Conservation (phyloP, 2,113 vertebrate genomes). For the Cyprichromis sp. region DNA sequence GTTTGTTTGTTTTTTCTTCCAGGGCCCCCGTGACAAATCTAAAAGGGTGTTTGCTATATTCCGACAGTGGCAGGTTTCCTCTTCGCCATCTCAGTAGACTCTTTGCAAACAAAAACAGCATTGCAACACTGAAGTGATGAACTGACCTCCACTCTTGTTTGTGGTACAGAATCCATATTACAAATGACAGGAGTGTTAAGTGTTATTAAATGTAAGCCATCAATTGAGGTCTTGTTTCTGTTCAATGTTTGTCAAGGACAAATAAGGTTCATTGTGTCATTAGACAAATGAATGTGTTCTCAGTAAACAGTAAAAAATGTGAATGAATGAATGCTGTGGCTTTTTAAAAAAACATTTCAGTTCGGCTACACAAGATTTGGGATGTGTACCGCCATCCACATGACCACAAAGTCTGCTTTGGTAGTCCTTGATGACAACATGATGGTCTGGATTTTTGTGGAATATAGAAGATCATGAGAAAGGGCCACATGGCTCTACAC, state of each 20-base stretch:
- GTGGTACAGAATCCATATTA: slow-evolving; percentile 5
- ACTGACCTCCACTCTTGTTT: neutral
- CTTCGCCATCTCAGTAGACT: slow-evolving; percentile 68
- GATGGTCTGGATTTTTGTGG: neutral
- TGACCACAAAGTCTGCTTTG: neutral
- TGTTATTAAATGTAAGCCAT: neutral
- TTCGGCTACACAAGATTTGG: neutral
- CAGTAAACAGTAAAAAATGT: slow-evolving; percentile 28
- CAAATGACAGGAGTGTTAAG: neutral
- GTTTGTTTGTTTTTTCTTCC: neutral
- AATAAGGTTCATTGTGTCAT: neutral
- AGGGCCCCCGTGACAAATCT: slow-evolving; percentile 87
- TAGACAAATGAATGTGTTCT: neutral
- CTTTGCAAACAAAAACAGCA: neutral
- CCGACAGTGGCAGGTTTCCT: slow-evolving; percentile 83
- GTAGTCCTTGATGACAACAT: neutral
- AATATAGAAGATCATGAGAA: neutral
- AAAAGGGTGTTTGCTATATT: slow-evolving; percentile 91
- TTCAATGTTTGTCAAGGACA: slow-evolving; percentile 2
- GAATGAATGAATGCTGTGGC: slow-evolving; percentile 22
- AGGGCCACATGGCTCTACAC: slow-evolving; percentile 43
- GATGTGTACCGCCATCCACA: neutral
- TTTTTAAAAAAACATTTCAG: neutral
- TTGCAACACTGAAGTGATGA: neutral
- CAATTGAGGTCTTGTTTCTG: slow-evolving; percentile 13